These are phyloP conservation scores for Calyptomena viridis DNA, from an alignment of 2,113 vertebrate genomes.

Conservation along the genomic window DNA sequence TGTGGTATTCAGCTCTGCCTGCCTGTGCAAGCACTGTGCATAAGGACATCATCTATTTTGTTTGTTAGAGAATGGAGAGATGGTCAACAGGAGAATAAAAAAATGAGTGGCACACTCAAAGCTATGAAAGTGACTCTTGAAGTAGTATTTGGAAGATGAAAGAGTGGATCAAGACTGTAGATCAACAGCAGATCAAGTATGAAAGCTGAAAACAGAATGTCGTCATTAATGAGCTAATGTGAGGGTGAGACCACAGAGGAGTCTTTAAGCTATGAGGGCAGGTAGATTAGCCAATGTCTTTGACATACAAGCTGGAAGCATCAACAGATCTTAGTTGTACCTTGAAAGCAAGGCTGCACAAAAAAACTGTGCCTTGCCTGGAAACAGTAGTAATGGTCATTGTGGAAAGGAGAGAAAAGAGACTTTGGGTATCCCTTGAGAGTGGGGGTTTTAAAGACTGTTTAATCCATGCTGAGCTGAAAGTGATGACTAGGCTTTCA, in stretches of 20 bases:
- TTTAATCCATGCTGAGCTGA: neutral
- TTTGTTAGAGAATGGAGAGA: neutral
- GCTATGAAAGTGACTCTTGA: neutral
- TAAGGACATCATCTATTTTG: neutral
- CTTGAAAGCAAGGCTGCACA: neutral
- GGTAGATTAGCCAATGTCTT: neutral
- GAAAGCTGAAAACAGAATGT: neutral
- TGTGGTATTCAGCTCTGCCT: neutral
- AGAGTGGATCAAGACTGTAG: neutral
- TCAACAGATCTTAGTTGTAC: neutral
- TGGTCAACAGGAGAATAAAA: neutral
- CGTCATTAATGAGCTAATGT: neutral
- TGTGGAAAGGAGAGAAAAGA: neutral
- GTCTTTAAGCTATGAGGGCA: neutral
- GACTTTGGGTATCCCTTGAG: neutral
- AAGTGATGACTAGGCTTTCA: neutral
- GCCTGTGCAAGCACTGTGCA: rapidly evolving
- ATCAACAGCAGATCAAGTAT: neutral
- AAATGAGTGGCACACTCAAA: neutral
- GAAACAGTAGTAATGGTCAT: neutral
- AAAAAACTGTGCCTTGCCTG: neutral
- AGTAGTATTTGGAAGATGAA: neutral
- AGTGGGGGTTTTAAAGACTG: neutral
- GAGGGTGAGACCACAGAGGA: neutral
- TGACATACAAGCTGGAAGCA: neutral